Percentiles rank a stretch among this genome's conserved stretches.
phyloP scores from a whole-genome alignment of 2,113 vertebrate genomes.

The Vidua chalybeata region DNA sequence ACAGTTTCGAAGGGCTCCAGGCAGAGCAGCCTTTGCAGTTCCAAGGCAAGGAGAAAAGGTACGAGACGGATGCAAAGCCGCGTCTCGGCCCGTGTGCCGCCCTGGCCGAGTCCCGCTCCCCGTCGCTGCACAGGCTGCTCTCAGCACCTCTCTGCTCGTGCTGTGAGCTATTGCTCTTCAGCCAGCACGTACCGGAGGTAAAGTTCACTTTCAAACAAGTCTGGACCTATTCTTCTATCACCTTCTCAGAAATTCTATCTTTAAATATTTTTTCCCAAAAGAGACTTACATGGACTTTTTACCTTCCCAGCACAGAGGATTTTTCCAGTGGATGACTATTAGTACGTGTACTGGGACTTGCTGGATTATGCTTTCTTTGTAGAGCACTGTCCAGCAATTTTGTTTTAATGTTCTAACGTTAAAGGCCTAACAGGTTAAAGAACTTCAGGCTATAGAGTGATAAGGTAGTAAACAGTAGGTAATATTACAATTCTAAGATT shows the following conservation, averaged over 20 bases:
- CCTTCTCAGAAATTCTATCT: neutral
- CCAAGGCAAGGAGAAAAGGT: neutral
- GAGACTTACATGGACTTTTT: neutral
- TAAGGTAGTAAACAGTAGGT: neutral
- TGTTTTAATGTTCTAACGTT: neutral
- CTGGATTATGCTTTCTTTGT: neutral
- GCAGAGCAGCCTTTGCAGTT: neutral
- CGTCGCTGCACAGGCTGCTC: neutral
- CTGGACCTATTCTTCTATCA: neutral
- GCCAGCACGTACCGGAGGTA: neutral
- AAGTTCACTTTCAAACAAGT: neutral
- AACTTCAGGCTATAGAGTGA: neutral
- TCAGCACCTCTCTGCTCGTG: neutral
- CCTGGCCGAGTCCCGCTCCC: neutral
- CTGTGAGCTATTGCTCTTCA: neutral
- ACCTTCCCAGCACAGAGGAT: neutral
- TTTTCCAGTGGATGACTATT: neutral
- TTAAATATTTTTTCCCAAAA: neutral
- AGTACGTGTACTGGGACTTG: neutral
- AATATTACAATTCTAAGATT: neutral
- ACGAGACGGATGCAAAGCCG: fast-evolving
- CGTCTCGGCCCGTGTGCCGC: neutral
- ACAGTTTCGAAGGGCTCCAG: neutral
- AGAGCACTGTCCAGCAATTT: neutral
- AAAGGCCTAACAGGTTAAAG: neutral